Evolutionary conservation across 2,113 vertebrate genomes (phyloP), one percentile per base, ranked within the genome.

Genomic region (Hassar affinis): DNA sequence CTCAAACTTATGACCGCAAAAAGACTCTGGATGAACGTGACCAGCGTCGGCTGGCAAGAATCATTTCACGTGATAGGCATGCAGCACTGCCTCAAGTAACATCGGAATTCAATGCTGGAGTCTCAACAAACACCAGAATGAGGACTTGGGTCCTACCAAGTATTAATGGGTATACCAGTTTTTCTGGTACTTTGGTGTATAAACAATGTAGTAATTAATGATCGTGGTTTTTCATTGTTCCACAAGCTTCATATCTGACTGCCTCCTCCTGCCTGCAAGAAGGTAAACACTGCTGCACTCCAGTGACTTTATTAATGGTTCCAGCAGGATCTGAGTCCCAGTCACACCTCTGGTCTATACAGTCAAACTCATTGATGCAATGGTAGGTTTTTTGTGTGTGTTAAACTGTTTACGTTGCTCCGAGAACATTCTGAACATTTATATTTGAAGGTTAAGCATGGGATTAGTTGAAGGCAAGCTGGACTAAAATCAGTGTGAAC

Each of bases 401-500:
- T 42, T 42, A 42, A 42, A 42, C 6, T 42, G 38, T 78, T 27
- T 62, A 22, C 25, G 2, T 33, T 69, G 75, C 33, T 66, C 74
- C 17, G 49, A 52, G 74, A 78, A 56, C 49, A 68, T 52, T 42
- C 47, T 25, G 49, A 27, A 33, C 38, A 27, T 22, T 78, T 78
- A 7, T 20, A 33, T 68, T 68, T 78, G 59, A 83, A 54, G 82
- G 14, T 71, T 84, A 61, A 79, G 82, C 18, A 17, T 17, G 35
- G n/a, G n/a, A 49, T 72, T n/a, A 38, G 52, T 30, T 35, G 51
- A 47, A n/a, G 56, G 51, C 52, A 59, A 61, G 66, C 52, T 35
- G 75, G 64, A 51, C 54, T 47, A 52, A 79, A 84, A 59, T n/a
- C 82, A 38, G 81, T 18, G 15, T 25, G 20, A 83, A 27, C 72